phyloP scores from a whole-genome alignment of 2,888 invertebrate genomes.

The Baronia brevicornis region DNA sequence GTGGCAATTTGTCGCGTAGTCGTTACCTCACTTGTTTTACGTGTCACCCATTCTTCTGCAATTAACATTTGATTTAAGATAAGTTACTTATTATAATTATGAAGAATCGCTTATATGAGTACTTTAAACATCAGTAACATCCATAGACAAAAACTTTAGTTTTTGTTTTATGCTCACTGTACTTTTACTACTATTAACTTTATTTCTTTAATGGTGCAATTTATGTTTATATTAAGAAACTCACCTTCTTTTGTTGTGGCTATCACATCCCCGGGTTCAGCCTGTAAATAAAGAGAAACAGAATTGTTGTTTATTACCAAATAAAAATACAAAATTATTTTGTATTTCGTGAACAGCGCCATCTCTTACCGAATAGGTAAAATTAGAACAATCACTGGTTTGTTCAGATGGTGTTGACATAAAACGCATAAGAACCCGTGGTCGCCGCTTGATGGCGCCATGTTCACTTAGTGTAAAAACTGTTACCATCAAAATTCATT shows the following conservation, averaged over 20 bases:
- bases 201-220: conserved; percentile 2
- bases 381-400: conserved; percentile 32
- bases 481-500: conserved; percentile 79
- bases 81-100: too few species aligned
- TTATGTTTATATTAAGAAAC: conserved; percentile 1
- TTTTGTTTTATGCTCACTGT: too few species aligned
- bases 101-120: too few species aligned
- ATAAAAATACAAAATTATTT: neutral
- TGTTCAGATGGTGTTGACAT: conserved; percentile 44
- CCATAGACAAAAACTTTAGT: too few species aligned
- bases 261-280: conserved; percentile 84
- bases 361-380: conserved; percentile 69
- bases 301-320: neutral
- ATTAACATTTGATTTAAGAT: too few species aligned
- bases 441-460: conserved; percentile 76
- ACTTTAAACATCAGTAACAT: too few species aligned
- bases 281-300: conserved; percentile 61
- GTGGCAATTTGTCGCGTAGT: conserved; percentile 94
- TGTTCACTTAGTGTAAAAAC: conserved; percentile 78
- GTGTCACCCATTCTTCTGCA: conserved; percentile 94
- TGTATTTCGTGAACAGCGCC: conserved; percentile 33
- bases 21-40: conserved; percentile 91
- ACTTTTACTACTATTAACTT: too few species aligned
- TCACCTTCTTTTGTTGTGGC: conserved; percentile 93
- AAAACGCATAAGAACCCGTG: conserved; percentile 65